Conservation (phyloP, 2,888 invertebrate genomes). For the Suillia variegata region DNA sequence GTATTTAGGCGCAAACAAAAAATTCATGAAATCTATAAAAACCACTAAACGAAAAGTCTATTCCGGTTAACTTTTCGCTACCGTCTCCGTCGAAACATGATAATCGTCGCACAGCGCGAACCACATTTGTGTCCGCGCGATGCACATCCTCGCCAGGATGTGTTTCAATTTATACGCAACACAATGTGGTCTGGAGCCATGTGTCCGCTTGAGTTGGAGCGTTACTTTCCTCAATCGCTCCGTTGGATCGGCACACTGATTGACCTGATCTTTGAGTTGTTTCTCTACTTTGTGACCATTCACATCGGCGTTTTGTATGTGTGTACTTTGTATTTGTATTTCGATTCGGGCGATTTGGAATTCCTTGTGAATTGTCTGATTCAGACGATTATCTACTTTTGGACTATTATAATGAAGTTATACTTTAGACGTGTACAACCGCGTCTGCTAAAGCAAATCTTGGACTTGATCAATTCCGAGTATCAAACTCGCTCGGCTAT, state of each 20-base stretch:
- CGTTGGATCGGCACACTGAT: conserved; percentile 3
- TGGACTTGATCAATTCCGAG: conserved; percentile 37
- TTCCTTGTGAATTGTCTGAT: conserved; percentile 43
- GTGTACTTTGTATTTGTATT: conserved; percentile 41
- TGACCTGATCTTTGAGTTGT: conserved; percentile 34
- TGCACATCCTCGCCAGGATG: conserved; percentile 36
- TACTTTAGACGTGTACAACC: conserved; percentile 43
- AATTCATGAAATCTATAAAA: no score
- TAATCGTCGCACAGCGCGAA: no score
- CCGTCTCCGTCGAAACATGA: no score
- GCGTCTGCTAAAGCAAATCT: conserved; percentile 28
- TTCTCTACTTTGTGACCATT: conserved; percentile 37
- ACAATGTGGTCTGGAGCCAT: conserved; percentile 40
- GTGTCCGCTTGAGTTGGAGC: conserved; percentile 33
- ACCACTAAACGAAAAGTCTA: no score
- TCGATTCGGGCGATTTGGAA: conserved; percentile 38
- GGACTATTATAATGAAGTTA: conserved; percentile 44
- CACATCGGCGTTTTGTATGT: conserved; percentile 45
- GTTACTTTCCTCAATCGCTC: background rate
- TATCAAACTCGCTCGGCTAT: conserved; percentile 39
- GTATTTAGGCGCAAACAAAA: no score
- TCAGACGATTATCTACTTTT: conserved; percentile 46
- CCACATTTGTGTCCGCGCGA: no score
- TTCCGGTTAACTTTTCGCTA: no score
- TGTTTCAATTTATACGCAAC: conserved; percentile 39